Conservation (phyloP, 2,113 vertebrate species). For the Leucopsar rothschildi region DNA sequence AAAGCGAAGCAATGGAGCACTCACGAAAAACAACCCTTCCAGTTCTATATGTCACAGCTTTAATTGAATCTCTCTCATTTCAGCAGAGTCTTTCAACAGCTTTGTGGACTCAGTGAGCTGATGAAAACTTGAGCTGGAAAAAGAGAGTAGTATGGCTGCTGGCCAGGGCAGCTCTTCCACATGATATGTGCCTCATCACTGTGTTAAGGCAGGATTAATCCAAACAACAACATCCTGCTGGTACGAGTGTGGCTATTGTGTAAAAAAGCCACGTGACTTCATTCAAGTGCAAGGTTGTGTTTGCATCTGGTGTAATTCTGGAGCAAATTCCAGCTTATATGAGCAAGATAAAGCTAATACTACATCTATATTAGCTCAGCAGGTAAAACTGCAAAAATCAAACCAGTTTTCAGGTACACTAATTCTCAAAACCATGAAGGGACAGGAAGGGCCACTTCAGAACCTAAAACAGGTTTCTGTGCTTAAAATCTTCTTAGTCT, state of each 20-base stretch:
- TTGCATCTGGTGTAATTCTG: neutral
- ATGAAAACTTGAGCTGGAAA: neutral
- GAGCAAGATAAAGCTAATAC: neutral
- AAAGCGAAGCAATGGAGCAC: neutral
- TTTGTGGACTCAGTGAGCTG: neutral
- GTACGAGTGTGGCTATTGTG: rapidly evolving
- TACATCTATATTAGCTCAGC: neutral
- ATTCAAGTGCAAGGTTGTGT: neutral
- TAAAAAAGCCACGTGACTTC: neutral
- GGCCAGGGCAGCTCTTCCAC: neutral
- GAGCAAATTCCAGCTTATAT: neutral
- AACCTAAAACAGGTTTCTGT: neutral
- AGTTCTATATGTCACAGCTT: neutral
- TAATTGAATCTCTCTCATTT: neutral
- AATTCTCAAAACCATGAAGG: neutral
- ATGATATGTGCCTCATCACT: rapidly evolving
- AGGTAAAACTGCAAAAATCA: neutral
- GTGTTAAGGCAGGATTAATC: neutral
- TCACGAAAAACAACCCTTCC: neutral
- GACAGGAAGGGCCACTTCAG: neutral
- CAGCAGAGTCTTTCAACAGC: neutral
- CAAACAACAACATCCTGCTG: neutral
- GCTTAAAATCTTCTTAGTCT: neutral
- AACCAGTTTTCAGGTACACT: neutral
- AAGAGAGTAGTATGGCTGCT: neutral